phyloP scores from a whole-genome alignment of 2,113 vertebrate species.

The Pedionomus torquatus region DNA sequence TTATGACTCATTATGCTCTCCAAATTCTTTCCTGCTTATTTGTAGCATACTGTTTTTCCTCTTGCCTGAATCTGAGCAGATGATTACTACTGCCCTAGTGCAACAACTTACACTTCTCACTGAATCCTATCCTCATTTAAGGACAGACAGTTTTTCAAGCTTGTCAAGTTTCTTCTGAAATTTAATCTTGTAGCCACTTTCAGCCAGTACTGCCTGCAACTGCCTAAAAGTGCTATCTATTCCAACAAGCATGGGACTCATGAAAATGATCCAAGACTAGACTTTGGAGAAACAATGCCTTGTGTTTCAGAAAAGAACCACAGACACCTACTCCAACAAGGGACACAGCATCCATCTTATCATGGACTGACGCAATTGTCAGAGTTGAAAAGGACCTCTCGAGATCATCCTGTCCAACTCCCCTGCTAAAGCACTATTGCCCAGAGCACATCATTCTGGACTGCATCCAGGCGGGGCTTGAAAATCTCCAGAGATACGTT shows the following conservation, averaged over 20 bases:
- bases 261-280: neutral
- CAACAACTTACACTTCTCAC: neutral
- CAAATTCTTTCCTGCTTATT: neutral
- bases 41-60: neutral
- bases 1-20: neutral
- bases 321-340: neutral
- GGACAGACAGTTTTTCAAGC: neutral
- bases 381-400: too few relatives aligned
- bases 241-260: accelerated
- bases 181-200: neutral
- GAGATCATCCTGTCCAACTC: too few relatives aligned
- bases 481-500: neutral
- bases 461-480: too few relatives aligned
- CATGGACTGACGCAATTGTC: too few relatives aligned
- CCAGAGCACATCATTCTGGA: too few relatives aligned
- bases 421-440: too few relatives aligned
- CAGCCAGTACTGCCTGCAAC: neutral
- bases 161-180: neutral
- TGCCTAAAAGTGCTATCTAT: too few relatives aligned
- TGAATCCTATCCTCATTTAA: neutral
- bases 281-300: neutral
- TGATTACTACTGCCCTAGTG: neutral
- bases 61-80: neutral
- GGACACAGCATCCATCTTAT: neutral
- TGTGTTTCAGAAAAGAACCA: neutral